Evolutionary conservation across 2,888 invertebrate genomes (phyloP), one percentile per base, ranked within the genome.

Genomic region (Drosophila diplacantha): DNA sequence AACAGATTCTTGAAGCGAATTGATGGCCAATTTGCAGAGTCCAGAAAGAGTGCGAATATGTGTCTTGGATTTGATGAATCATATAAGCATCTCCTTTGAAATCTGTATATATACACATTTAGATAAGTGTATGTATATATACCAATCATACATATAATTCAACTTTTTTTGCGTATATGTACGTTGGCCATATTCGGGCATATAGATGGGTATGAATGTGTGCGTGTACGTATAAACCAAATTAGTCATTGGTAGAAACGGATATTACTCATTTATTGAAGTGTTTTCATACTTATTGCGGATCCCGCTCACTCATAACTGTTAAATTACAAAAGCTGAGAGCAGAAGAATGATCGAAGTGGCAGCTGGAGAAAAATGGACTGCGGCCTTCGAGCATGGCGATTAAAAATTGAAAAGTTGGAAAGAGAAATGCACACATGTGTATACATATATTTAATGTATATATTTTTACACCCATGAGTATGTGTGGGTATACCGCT

Each of bases 61-160:
- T 58, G 69, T 47, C 69, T 60, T 69, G 29, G 61, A 59, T 37
- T 65, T 37, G 65, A 66, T 66, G 65, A 66, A 60, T 66, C 65
- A 67, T 74, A 62, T 62, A 66, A 59, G 57, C 57, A 70, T 71
- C 71, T 75, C 63, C 55, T 60, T 61, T 71, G 47, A 55, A 51
- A 69, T 62, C 53, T 62, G 50, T 56, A 61, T 51, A 69, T 49
- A 44, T 37, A 50, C 62, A 59, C 58, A 46, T 69, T 62, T 57
- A 34, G 64, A 63, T 61, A 49, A 58, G 68, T 72, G 49, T 38
- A 49, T 29, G 47, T 70, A 35, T 43, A 52, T 65, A 49, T 64
- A 29, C 24, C 18, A 55, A 46, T 37, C 35, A 35, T 57, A 41
- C 37, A 56, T 56, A 41, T 52, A 39, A 44, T 53, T 46, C 38